Percentiles rank a stretch among this genome's conserved stretches.
Conservation (phyloP, 2,113 vertebrate species). For the Stegastes partitus region DNA sequence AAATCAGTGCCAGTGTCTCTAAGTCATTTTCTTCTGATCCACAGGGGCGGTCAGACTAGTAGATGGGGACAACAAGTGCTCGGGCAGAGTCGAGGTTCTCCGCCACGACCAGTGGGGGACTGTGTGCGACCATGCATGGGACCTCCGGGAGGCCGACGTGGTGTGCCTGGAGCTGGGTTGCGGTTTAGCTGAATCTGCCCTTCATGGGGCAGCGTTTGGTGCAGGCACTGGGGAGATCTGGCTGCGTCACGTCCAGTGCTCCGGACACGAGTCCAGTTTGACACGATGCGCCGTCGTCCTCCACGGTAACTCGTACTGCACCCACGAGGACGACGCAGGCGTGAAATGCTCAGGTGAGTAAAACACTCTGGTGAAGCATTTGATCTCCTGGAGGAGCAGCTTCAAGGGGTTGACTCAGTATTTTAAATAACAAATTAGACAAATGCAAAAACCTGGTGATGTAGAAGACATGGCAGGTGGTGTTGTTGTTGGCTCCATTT, state of each 20-base stretch:
- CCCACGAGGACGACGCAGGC: constrained; percentile 76
- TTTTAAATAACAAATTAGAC: no score
- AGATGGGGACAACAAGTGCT: constrained; percentile 76
- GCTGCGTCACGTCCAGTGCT: constrained; percentile 77
- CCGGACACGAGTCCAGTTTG: constrained; percentile 78
- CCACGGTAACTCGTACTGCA: constrained; percentile 68
- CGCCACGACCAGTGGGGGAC: constrained; percentile 81
- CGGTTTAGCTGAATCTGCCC: constrained; percentile 73
- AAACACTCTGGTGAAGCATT: background rate
- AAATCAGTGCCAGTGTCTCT: background rate
- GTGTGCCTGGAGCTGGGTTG: constrained; percentile 84
- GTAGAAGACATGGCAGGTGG: no score
- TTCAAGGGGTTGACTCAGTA: background rate
- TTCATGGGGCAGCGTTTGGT: constrained; percentile 52
- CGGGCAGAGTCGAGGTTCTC: constrained; percentile 83
- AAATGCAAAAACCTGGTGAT: no score
- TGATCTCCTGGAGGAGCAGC: background rate
- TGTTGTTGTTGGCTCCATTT: no score
- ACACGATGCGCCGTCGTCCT: constrained; percentile 69
- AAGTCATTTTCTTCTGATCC: constrained; percentile 20
- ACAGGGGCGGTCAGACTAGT: constrained; percentile 77
- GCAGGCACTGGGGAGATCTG: constrained; percentile 69
- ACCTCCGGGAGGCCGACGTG: constrained; percentile 77
- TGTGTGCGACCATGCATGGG: constrained; percentile 80
- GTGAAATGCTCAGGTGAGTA: constrained; percentile 83